Percentiles rank a stretch among this genome's conserved stretches.
Evolutionary conservation across 1,140 invertebrate species (phyloP).

Genomic region (Marisa cornuarietis): DNA sequence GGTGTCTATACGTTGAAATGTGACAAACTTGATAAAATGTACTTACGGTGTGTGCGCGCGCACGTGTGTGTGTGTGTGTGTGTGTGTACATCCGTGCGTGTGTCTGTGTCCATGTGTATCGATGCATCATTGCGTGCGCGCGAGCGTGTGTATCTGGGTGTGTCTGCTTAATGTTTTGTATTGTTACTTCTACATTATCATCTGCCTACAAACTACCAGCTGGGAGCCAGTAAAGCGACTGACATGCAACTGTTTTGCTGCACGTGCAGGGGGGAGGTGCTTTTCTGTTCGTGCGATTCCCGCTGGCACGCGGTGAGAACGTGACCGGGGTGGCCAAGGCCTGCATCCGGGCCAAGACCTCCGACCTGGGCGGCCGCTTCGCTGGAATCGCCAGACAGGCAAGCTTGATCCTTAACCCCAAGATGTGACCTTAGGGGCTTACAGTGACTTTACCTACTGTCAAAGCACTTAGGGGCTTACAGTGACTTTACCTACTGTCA

Average conservation of each 20-base stretch:
- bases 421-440: too few species aligned
- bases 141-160: not conserved
- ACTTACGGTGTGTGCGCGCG: too few species aligned
- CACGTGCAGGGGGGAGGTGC: conserved; percentile 24
- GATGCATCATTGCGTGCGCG: not conserved
- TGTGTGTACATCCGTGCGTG: not conserved
- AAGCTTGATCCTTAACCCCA: not conserved
- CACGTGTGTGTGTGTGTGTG: not conserved
- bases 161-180: not conserved
- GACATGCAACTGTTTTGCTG: not conserved
- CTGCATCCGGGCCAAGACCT: conserved; percentile 29
- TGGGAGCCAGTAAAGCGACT: not conserved
- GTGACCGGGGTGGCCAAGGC: conserved; percentile 23
- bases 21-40: too few species aligned
- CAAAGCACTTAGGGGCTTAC: too few species aligned
- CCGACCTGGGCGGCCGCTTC: conserved; percentile 27
- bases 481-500: too few species aligned
- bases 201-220: not conserved
- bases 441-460: too few species aligned
- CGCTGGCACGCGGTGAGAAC: conserved; percentile 29
- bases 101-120: not conserved
- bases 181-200: not conserved
- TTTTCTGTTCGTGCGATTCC: conserved; percentile 34
- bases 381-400: conserved; percentile 35
- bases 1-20: too few species aligned